Base-by-base conservation (phyloP, 2,888 invertebrate genomes). In the Perizoma affinitatum region DNA sequence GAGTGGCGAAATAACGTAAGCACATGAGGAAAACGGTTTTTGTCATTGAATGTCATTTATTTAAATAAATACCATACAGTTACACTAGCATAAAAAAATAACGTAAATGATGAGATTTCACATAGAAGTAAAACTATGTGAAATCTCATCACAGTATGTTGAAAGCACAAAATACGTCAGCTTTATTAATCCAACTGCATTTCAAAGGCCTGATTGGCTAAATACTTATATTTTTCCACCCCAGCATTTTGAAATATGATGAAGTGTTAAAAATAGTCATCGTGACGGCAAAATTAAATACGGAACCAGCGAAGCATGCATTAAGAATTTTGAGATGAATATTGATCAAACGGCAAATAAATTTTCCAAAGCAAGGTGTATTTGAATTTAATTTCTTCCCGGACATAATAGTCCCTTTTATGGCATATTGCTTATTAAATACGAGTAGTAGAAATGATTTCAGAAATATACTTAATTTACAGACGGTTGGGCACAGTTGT, bases 391-490 rank as follows among this genome's bases (percentile, higher is more conserved):
- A 40, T 8, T 22, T 4, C 9, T 5, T 33, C 22, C 8, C 40
- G 10, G 40, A 11, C 22, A 22, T 22, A 22, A 22, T 22, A 22
- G 22, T 22, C 22, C 22, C 22, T 22, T 2, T 22, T 22, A 22
- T 22, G 22, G 1, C 1, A 22, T 22, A 22, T 22, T 22, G 22
- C 22, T 22, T 22, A 22, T 22, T 22, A 22, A 22, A 22, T 22
- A 22, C 22, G 22, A 22, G 22, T 22, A 22, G 22, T 22, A 22
- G 54, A 63, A 67, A 66, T 65, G 58, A 65, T 59, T 68, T 67
- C 65, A 60, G 53, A 60, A 54, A 58, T 48, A 62, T 55, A 54
- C 58, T 62, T 65, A 63, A 68, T 67, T 66, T 64, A 66, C 64
- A 61, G 58, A 60, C 40, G 22, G 22, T 22, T 22, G 22, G 22